A percentile compares a stretch with the other conserved stretches of the same genome.
These are phyloP conservation scores for honey bee (Apis mellifera) DNA, from an alignment of 1,140 invertebrate species.

Conservation along the genomic window Amel_HAv3.1 CM009934.2:3533001-3533500, in stretches of 20 bases:
- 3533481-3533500: too few species aligned
- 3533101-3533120: constrained; percentile 15
- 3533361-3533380: too few species aligned
- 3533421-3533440: too few species aligned
- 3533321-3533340: too few species aligned
- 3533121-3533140: constrained; percentile 41
- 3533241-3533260: not conserved
- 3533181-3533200: not conserved
- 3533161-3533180: not conserved
- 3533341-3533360: too few species aligned
- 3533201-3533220: too few species aligned
- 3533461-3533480: too few species aligned
- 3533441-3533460: too few species aligned
- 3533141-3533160: constrained; percentile 26
- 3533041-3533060: constrained; percentile 19
- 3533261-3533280: not conserved
- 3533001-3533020: not conserved
- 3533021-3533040: constrained; percentile 31
- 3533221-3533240: not conserved
- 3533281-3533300: not conserved
- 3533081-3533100: constrained; percentile 39
- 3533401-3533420: too few species aligned
- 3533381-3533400: too few species aligned
- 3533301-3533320: too few species aligned
- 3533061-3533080: not conserved